These are phyloP conservation scores for Castor canadensis DNA, from an alignment of 2,113 vertebrate species.

Conservation along the genomic window DNA sequence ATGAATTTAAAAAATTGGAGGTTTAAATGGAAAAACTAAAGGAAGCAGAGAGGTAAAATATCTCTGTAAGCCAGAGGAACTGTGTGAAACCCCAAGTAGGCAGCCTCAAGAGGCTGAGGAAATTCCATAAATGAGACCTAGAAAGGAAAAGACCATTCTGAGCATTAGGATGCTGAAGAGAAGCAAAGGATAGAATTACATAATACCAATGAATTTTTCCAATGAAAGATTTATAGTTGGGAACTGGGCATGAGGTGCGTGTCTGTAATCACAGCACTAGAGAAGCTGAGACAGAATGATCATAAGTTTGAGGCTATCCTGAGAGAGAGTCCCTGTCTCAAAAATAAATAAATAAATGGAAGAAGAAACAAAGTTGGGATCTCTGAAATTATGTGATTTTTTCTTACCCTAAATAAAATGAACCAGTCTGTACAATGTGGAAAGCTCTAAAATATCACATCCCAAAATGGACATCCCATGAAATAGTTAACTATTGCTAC, in stretches of 20 bases:
- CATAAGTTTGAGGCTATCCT: too few species aligned
- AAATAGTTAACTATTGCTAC: not conserved
- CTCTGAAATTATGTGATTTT: not conserved
- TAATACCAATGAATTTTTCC: not conserved
- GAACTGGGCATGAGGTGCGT: too few species aligned
- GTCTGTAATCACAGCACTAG: too few species aligned
- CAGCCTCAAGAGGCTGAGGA: rapidly evolving
- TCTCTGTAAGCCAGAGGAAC: not conserved
- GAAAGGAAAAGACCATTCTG: not conserved
- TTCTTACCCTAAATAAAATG: not conserved
- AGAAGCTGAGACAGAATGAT: too few species aligned
- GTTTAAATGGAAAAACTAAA: not conserved
- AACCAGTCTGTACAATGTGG: not conserved
- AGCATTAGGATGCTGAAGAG: not conserved
- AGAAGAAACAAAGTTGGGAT: not conserved
- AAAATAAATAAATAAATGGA: too few species aligned
- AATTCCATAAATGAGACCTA: not conserved
- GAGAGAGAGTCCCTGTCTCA: too few species aligned
- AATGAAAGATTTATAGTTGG: not conserved
- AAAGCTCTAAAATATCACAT: not conserved
- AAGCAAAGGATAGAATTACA: not conserved
- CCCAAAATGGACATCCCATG: not conserved
- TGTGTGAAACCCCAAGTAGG: not conserved
- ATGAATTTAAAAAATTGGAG: not conserved
- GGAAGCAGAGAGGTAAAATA: not conserved